Evolutionary conservation across 92 coral and sea anemone species (phyloP).

Genomic region (Hydrozoanthus gracilis): DNA sequence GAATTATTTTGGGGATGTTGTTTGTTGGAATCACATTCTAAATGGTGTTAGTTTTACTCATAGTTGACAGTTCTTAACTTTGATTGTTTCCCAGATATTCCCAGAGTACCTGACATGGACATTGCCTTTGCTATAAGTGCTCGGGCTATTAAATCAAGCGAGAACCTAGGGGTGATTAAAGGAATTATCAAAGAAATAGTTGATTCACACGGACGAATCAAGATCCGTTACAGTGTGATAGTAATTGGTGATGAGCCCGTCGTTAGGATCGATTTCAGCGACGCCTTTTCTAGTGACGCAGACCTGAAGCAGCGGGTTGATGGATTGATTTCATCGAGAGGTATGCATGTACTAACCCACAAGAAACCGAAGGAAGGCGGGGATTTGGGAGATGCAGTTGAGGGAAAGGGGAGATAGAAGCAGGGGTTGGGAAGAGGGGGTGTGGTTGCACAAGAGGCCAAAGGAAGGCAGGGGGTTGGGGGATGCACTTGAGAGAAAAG

Average conservation of each 20-base stretch:
- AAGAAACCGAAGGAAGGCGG: neutral
- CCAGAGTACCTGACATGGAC: conserved; percentile 57
- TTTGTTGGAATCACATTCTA: too few relatives aligned
- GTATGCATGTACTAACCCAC: neutral
- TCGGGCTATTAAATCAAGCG: conserved; percentile 56
- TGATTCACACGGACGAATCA: conserved; percentile 56
- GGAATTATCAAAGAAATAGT: conserved; percentile 72
- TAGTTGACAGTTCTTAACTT: neutral
- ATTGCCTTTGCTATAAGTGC: conserved; percentile 78
- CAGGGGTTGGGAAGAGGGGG: too few relatives aligned
- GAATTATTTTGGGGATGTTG: neutral
- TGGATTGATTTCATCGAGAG: neutral
- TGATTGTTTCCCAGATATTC: conserved; percentile 17
- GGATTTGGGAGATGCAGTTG: too few relatives aligned
- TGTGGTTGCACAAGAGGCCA: too few relatives aligned
- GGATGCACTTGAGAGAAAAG: too few relatives aligned
- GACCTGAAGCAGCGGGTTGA: conserved; percentile 16
- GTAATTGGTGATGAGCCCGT: conserved; percentile 18
- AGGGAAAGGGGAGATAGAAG: too few relatives aligned
- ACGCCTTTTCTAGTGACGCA: conserved; percentile 9
- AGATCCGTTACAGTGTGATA: conserved; percentile 60
- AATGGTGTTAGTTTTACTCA: too few relatives aligned
- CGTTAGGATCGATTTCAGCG: neutral
- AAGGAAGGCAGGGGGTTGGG: too few relatives aligned
- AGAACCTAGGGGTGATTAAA: conserved; percentile 69